Conservation (phyloP, 2,888 invertebrate genomes). For the Thymelicus sylvestris region DNA sequence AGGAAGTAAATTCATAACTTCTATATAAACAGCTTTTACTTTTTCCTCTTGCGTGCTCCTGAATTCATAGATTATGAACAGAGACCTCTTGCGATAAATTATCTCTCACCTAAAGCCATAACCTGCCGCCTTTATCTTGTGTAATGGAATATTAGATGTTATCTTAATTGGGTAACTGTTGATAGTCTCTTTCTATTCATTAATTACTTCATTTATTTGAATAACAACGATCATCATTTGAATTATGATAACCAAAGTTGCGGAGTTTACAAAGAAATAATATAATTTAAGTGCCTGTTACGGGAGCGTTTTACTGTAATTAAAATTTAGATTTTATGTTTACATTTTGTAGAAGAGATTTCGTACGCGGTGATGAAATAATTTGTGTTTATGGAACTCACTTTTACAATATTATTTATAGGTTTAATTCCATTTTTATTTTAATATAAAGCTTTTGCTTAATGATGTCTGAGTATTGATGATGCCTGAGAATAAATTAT, state of each 20-base stretch:
- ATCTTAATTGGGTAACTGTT: conserved; percentile 23
- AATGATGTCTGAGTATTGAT: too few relatives aligned
- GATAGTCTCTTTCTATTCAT: neutral
- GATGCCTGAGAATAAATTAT: too few relatives aligned
- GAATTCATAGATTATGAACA: conserved; percentile 6
- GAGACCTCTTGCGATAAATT: conserved; percentile 28
- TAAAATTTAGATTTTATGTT: too few relatives aligned
- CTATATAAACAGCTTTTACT: neutral
- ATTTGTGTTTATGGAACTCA: too few relatives aligned
- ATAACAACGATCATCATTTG: neutral
- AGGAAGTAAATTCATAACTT: neutral
- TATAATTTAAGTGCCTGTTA: too few relatives aligned
- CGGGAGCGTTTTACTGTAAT: too few relatives aligned
- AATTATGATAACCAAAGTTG: neutral
- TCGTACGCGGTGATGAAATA: too few relatives aligned
- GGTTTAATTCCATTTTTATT: too few relatives aligned
- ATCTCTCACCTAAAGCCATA: conserved; percentile 14
- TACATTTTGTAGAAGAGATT: too few relatives aligned
- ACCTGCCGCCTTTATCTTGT: conserved; percentile 23
- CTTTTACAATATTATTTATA: too few relatives aligned
- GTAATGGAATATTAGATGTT: conserved; percentile 32
- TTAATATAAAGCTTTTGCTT: too few relatives aligned
- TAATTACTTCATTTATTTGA: conserved; percentile 3
- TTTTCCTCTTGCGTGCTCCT: neutral
- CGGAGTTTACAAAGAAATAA: too few relatives aligned